phyloP scores from a whole-genome alignment of 2,113 vertebrate genomes.

The Leptosomus discolor region DNA sequence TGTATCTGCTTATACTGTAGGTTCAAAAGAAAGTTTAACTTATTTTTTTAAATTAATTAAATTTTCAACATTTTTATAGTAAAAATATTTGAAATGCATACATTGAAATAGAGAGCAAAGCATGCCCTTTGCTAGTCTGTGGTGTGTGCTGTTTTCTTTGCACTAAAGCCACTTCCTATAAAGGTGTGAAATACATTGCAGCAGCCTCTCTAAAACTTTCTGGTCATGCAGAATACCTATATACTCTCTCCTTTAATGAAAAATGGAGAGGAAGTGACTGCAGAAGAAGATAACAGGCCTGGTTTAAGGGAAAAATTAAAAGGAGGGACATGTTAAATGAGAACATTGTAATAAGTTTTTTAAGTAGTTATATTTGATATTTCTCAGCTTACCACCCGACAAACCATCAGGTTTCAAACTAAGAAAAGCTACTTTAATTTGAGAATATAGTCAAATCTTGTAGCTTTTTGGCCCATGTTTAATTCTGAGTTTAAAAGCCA shows the following conservation, averaged over 20 bases:
- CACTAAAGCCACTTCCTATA: not conserved
- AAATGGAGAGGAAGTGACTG: not conserved
- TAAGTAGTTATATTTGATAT: not conserved
- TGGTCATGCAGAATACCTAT: not conserved
- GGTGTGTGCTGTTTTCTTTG: conserved; percentile 30
- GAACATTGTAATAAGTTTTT: not conserved
- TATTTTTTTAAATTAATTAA: conserved; percentile 29
- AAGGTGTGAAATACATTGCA: not conserved
- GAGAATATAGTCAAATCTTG: conserved; percentile 35
- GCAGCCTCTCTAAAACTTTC: not conserved
- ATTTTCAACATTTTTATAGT: conserved; percentile 45
- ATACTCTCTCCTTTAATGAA: not conserved
- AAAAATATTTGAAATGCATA: not conserved
- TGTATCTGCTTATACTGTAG: conserved; percentile 1
- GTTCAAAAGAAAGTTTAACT: conserved; percentile 27
- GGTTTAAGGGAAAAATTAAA: not conserved
- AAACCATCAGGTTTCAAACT: conserved; percentile 8
- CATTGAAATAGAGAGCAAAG: not conserved
- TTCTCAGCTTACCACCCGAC: not conserved
- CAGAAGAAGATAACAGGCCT: not conserved
- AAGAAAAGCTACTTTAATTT: conserved; percentile 13
- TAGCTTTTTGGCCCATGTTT: not conserved
- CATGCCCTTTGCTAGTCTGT: conserved; percentile 42
- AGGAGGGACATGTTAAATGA: not conserved
- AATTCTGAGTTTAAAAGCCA: conserved; percentile 9